Evolutionary conservation across 2,797 vertebrate genomes (phyloP), one percentile per base, ranked within the genome.

Genomic region (Synanceia verrucosa): DNA sequence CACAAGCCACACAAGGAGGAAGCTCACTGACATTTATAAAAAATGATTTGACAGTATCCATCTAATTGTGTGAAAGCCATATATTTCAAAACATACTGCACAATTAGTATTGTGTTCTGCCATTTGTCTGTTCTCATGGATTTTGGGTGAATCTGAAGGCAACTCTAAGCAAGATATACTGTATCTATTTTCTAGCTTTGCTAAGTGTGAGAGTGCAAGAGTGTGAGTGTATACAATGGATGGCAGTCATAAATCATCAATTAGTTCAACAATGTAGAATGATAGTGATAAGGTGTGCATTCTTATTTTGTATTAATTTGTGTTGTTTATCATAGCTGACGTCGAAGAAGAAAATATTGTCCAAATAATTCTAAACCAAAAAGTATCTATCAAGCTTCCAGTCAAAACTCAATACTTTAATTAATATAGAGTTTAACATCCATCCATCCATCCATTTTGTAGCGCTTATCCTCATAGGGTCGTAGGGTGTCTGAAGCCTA

Each of bases 241-340:
- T 78, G 65, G 10, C 36, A 46, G 24, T 53, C 59, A 69, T 83
- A 78, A 78, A 80, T 83, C 68, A 78, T 33, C 31, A 59, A 47
- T 70, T 74, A 68, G 37, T 67, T 56, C 6, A 12, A 70, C 39
- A 52, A 24, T 1, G 12, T 37, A 19, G 51, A 41, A 66, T 47
- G 9, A 36, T 52, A 31, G n/a, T 47, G 28, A 48, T 50, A 21
- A 46, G 36, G 31, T 63, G 11, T 46, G 37, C 60, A 41, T 50
- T 31, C 28, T 65, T 55, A 39, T 24, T 81, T 26, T 66, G 7
- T 59, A 39, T 76, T 46, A 26, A 57, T 60, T 37, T 48, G 19
- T 39, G 50, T 28, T 78, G 44, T 78, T 78, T 46, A 43, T 55
- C 48, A 48, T 28, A 16, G 31, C 55, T 61, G n/a, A 44, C 56